These are phyloP conservation scores for Hypanus sabinus DNA, from an alignment of 2,113 vertebrate genomes.

Conservation along the genomic window DNA sequence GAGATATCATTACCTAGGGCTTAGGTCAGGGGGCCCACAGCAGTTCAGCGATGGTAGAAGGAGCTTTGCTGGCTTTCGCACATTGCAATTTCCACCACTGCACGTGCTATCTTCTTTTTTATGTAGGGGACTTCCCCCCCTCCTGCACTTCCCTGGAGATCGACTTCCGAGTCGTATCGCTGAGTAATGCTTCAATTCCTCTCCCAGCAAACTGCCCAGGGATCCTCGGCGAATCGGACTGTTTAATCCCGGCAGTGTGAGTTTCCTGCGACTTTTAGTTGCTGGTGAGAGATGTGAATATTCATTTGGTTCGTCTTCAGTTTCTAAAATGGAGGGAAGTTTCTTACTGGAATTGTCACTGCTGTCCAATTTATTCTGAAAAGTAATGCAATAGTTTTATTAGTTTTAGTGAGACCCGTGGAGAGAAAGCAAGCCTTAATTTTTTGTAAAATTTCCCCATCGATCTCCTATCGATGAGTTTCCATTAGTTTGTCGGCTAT, in stretches of 20 bases:
- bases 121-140: conserved; percentile 57
- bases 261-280: conserved; percentile 54
- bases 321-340: conserved; percentile 66
- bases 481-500: background rate
- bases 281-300: conserved; percentile 57
- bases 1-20: conserved; percentile 70
- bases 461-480: background rate
- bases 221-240: conserved; percentile 60
- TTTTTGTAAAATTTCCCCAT: background rate
- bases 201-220: conserved; percentile 68
- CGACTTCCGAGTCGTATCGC: conserved; percentile 60
- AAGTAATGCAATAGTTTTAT: background rate
- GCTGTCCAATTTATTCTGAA: conserved; percentile 57
- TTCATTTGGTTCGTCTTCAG: conserved; percentile 53
- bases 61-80: conserved; percentile 64
- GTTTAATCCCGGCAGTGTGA: conserved; percentile 61
- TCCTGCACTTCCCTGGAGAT: conserved; percentile 59
- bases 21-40: conserved; percentile 71
- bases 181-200: conserved; percentile 68
- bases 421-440: background rate
- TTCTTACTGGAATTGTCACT: conserved; percentile 57
- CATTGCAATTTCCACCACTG: conserved; percentile 39
- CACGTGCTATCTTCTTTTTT: conserved; percentile 45
- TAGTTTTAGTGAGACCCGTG: background rate
- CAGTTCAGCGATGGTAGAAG: conserved; percentile 71